phyloP scores from a whole-genome alignment of 2,888 invertebrate genomes.

The Strigamia transsilvanica region DNA sequence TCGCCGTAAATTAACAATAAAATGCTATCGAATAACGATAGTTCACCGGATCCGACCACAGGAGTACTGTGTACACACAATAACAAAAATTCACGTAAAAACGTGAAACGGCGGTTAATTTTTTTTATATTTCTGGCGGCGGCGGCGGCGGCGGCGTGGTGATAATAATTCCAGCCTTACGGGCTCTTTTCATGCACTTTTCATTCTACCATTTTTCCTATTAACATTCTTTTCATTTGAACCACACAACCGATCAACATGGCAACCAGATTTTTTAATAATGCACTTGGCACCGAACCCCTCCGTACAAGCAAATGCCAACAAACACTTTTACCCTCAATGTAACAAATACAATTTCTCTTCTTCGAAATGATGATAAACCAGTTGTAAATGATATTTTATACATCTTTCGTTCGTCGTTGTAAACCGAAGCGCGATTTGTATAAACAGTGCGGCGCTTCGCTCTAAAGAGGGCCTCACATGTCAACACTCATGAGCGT shows the following conservation, averaged over 20 bases:
- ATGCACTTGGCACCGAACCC: conserved; percentile 43
- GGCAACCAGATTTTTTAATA: conserved; percentile 45
- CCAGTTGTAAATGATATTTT: conserved; percentile 22
- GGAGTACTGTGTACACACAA: not conserved
- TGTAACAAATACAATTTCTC: not conserved
- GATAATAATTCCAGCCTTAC: conserved; percentile 38
- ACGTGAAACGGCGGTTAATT: not conserved
- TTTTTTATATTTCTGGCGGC: not conserved
- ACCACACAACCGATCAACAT: conserved; percentile 49
- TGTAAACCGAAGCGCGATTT: not conserved
- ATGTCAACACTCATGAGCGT: conserved; percentile 49
- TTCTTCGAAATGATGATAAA: not conserved
- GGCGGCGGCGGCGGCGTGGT: not conserved
- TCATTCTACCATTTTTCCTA: conserved; percentile 49
- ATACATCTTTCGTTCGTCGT: not conserved
- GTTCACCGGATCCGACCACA: no score
- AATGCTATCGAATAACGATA: no score
- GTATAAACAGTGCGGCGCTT: not conserved
- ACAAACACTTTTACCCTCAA: not conserved
- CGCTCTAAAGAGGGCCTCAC: not conserved
- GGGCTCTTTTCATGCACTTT: conserved; percentile 48
- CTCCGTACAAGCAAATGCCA: conserved; percentile 10
- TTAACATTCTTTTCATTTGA: conserved; percentile 51
- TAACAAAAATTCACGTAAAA: not conserved
- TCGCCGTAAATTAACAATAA: no score